These are phyloP conservation scores for Ceyx margarethae DNA, from an alignment of 2,113 vertebrate genomes.

Conservation along the genomic window DNA sequence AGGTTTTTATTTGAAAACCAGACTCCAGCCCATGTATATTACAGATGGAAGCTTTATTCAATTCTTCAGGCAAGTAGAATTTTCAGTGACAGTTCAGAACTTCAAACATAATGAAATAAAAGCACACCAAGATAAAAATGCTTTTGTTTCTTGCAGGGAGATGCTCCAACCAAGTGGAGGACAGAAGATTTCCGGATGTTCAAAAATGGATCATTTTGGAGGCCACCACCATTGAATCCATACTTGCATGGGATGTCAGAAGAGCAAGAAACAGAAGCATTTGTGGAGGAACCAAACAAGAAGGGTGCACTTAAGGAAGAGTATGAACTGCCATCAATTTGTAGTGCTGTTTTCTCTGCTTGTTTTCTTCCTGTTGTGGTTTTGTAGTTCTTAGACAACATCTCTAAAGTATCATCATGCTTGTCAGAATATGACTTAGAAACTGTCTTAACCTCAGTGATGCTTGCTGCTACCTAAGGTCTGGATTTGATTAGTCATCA, in stretches of 20 bases:
- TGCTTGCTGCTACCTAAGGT: background rate
- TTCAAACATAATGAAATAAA: background rate
- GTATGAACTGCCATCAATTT: constrained; percentile 73
- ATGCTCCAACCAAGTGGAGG: constrained; percentile 94
- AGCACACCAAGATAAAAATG: background rate
- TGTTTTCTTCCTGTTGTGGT: background rate
- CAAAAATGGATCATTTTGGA: constrained; percentile 97
- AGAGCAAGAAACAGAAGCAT: constrained; percentile 88
- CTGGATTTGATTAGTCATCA: background rate
- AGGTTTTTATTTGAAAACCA: constrained; percentile 99
- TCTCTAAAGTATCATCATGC: background rate
- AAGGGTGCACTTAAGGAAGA: constrained; percentile 97
- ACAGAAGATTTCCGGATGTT: constrained; percentile 98
- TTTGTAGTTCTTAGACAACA: background rate
- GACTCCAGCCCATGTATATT: constrained; percentile 98
- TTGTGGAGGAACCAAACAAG: constrained; percentile 89
- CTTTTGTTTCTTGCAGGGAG: constrained; percentile 78
- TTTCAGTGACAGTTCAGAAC: background rate
- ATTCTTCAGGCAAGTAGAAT: constrained; percentile 89
- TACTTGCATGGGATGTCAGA: constrained; percentile 94
- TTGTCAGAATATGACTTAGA: background rate
- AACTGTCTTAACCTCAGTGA: background rate
- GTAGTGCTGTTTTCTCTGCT: background rate
- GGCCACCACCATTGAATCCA: constrained; percentile 93
- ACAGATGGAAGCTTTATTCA: constrained; percentile 96